These are phyloP conservation scores for Glaucopsyche alexis DNA, from an alignment of 2,888 invertebrate species.

Conservation along the genomic window DNA sequence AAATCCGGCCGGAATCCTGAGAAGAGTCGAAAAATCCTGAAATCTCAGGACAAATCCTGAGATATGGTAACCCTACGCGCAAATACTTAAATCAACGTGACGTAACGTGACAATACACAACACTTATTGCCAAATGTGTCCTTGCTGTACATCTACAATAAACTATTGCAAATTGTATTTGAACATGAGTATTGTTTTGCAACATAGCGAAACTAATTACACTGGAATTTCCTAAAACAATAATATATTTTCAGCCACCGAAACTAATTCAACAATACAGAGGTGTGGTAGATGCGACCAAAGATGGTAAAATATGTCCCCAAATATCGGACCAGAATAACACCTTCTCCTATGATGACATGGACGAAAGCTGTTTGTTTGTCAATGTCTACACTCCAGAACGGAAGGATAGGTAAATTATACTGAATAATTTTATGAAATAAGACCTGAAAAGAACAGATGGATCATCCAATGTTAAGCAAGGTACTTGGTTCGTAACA, in stretches of 20 bases:
- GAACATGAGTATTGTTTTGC: not conserved
- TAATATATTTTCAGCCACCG: not conserved
- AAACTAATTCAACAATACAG: not conserved
- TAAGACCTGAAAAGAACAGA: too few species aligned
- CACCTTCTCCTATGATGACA: not conserved
- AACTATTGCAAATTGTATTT: not conserved
- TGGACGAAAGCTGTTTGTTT: conserved; percentile 10
- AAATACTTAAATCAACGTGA: not conserved
- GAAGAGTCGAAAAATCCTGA: too few species aligned
- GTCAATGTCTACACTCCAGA: conserved; percentile 16
- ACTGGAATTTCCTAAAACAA: not conserved
- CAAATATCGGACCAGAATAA: not conserved
- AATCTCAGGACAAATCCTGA: too few species aligned
- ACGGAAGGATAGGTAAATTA: not conserved
- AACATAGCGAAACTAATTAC: not conserved
- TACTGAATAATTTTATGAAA: too few species aligned
- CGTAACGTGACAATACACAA: too few species aligned
- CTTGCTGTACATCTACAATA: too few species aligned
- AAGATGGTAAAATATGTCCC: not conserved
- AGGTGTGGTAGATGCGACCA: not conserved
- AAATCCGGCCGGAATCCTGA: too few species aligned
- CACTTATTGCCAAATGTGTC: too few species aligned
- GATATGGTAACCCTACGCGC: too few species aligned
- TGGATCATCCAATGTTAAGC: too few species aligned
- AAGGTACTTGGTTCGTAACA: too few species aligned